These are phyloP conservation scores for Lasioglossum lativentre DNA, from an alignment of 2,888 invertebrate genomes.

Conservation along the genomic window DNA sequence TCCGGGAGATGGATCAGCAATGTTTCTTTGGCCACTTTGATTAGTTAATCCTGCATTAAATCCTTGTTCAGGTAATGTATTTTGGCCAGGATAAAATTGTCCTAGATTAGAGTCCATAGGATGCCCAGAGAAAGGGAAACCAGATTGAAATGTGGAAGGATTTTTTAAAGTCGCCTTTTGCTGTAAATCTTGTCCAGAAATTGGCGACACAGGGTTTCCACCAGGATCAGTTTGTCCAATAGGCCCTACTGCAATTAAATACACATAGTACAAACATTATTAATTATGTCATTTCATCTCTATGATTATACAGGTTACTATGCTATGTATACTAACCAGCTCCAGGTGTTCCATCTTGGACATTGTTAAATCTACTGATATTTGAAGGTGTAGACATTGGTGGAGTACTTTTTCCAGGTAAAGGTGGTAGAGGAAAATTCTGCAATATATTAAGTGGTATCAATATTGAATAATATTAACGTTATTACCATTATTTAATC, in stretches of 20 bases:
- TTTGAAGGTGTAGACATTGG: slow-evolving; percentile 65
- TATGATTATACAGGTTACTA: neutral
- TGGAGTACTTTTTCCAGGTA: slow-evolving; percentile 70
- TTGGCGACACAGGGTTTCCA: slow-evolving; percentile 43
- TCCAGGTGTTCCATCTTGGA: slow-evolving; percentile 69
- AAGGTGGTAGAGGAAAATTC: slow-evolving; percentile 66
- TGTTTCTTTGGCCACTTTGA: slow-evolving; percentile 48
- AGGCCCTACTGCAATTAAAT: slow-evolving; percentile 27
- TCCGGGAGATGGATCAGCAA: slow-evolving; percentile 37
- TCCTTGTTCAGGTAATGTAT: slow-evolving; percentile 47
- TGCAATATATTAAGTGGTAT: slow-evolving; percentile 58
- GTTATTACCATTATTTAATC: slow-evolving; percentile 4
- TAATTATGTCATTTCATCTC: neutral
- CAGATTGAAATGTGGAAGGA: slow-evolving; percentile 64
- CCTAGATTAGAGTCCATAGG: slow-evolving; percentile 53
- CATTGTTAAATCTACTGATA: slow-evolving; percentile 76
- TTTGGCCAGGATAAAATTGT: slow-evolving; percentile 61
- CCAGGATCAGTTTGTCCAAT: slow-evolving; percentile 56
- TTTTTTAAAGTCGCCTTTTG: slow-evolving; percentile 55
- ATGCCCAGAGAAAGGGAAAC: slow-evolving; percentile 76
- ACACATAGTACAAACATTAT: neutral
- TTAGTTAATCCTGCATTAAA: slow-evolving; percentile 35
- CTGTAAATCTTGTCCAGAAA: slow-evolving; percentile 36
- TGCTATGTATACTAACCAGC: slow-evolving; percentile 39
- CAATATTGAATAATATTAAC: slow-evolving; percentile 1